phyloP scores from a whole-genome alignment of 64 coral and sea anemone genomes.

The Acropora yongei region DNA sequence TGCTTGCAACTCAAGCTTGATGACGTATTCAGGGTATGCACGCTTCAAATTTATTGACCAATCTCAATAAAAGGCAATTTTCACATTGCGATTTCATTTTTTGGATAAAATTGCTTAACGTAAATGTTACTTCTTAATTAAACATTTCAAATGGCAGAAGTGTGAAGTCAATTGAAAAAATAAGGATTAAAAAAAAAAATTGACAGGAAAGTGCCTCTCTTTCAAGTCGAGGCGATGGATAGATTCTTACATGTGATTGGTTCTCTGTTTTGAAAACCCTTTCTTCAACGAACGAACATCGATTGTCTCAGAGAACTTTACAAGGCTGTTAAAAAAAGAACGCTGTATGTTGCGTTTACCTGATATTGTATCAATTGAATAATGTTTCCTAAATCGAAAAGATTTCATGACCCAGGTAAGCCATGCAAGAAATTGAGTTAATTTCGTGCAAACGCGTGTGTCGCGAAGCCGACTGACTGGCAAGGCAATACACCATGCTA shows the following conservation, averaged over 20 bases:
- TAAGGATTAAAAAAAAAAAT: neutral
- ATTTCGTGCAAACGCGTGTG: neutral
- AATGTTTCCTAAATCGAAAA: conserved; percentile 76
- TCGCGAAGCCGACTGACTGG: neutral
- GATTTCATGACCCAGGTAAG: conserved; percentile 79
- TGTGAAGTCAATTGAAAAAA: neutral
- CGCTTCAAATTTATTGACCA: no score
- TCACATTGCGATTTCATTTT: no score
- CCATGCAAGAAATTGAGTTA: neutral
- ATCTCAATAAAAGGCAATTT: no score
- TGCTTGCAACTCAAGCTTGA: no score
- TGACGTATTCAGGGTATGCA: no score
- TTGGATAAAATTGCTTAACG: no score
- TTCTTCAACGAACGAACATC: conserved; percentile 5
- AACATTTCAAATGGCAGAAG: neutral
- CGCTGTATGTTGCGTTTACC: neutral
- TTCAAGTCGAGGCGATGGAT: conserved; percentile 35
- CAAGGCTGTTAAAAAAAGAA: no score
- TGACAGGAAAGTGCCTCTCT: neutral
- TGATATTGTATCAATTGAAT: neutral
- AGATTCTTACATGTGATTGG: conserved; percentile 55
- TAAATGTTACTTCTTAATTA: no score
- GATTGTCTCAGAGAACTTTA: neutral
- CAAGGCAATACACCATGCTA: neutral
- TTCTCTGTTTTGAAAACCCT: conserved; percentile 47